Percentiles rank a stretch among this genome's conserved stretches.
Conservation (phyloP, 2,113 vertebrate genomes). For the Grantiella picta region DNA sequence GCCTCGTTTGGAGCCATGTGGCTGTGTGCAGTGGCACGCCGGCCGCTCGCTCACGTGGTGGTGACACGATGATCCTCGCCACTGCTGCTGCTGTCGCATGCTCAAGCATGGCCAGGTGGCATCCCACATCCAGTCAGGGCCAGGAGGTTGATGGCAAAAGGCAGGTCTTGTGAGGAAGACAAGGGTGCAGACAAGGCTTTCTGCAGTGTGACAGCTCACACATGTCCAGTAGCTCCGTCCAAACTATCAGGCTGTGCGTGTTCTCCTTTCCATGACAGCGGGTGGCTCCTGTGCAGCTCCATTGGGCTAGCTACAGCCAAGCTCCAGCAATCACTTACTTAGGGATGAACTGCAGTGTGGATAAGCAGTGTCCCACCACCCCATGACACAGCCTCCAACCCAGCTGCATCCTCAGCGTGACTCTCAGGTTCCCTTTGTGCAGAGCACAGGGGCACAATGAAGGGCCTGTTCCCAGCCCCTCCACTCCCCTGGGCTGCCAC, state of each 20-base stretch:
- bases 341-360: rapidly evolving
- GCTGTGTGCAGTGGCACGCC: rapidly evolving
- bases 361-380: background rate
- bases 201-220: rapidly evolving
- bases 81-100: rapidly evolving
- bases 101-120: rapidly evolving
- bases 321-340: background rate
- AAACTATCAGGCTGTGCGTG: rapidly evolving
- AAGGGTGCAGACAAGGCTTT: too few species aligned
- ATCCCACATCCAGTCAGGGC: rapidly evolving
- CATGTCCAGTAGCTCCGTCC: rapidly evolving
- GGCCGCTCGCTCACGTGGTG: rapidly evolving
- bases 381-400: background rate
- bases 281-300: background rate
- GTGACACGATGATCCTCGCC: background rate
- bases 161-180: rapidly evolving
- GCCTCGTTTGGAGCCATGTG: rapidly evolving
- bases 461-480: background rate
- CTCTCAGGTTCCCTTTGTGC: conserved; percentile 3
- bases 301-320: rapidly evolving
- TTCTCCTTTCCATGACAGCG: rapidly evolving
- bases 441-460: background rate
- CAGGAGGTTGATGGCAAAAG: rapidly evolving
- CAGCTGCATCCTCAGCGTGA: rapidly evolving
- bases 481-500: background rate